Base-by-base conservation (phyloP, 2,113 vertebrate species). In the Smithornis capensis region DNA sequence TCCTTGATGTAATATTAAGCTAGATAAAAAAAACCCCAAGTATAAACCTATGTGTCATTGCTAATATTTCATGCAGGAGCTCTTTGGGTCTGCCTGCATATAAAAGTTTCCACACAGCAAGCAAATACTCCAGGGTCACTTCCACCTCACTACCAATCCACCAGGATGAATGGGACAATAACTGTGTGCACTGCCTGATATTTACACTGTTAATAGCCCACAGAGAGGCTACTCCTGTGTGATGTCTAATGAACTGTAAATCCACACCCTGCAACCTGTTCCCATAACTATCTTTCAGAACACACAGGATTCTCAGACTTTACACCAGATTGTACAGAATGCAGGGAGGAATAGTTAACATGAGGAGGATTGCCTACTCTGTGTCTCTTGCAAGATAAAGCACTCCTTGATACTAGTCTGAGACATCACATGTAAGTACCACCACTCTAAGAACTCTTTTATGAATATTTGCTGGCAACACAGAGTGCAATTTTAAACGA, bases 321-420 rank as follows among this genome's bases (percentile, higher is more conserved):
- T 7, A 38, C 70, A 80, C n/a, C 67, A 74, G 38, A 47, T 53
- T 29, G 45, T 18, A 40, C 23, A 49, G 78, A 56, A 57, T 1
- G 9, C 6, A 12, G 31, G 55, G 56, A 23, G 40, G 6, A 62
- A 50, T 12, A 0, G 0, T 5, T 23, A 49, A n/a, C 11, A 29
- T 2, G 5, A 81, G 10, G 44, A 83, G 55, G 18, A 88, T 3
- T 62, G 52, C 37, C 67, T 70, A 2, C 15, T 31, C 37, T 40
- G 7, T 15, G 9, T 33, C 47, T 35, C 56, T 28, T 31, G n/a
- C 56, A 45, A 84, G 57, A 69, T 7, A 35, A 47, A 82, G 70
- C 35, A 5, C 50, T 50, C 57, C 60, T 44, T 63, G 74, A 50
- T 23, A 42, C 42, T 11, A 60, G 11, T 18, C 60, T 31, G 45